A percentile compares a stretch with the other conserved stretches of the same genome.
Conservation (phyloP, 2,888 invertebrate genomes). For the Acanthoscelides obtectus region DNA sequence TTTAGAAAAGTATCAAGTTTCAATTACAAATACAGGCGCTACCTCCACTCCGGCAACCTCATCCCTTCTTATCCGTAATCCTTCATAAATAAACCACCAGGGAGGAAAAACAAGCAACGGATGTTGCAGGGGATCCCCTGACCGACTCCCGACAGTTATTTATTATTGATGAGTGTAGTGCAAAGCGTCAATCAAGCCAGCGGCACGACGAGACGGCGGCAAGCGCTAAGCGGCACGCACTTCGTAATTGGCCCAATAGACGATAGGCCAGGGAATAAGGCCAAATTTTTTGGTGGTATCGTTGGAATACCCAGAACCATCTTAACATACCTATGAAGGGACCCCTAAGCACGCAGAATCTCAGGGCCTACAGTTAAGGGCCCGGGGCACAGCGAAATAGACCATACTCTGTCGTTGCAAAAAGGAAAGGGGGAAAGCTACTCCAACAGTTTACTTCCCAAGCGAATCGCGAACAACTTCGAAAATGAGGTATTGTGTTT, state of each 20-base stretch:
- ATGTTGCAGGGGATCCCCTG: background rate
- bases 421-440: no score
- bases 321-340: no score
- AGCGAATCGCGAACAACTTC: no score
- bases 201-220: background rate
- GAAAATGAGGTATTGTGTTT: no score
- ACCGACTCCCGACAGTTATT: conserved; percentile 7
- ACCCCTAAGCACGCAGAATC: no score
- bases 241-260: conserved; percentile 1
- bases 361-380: no score
- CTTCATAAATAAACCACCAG: background rate
- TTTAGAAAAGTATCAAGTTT: background rate
- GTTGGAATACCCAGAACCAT: no score
- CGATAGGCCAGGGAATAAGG: no score
- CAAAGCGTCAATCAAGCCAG: conserved; percentile 18
- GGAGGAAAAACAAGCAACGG: background rate
- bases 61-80: background rate
- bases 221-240: background rate
- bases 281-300: no score
- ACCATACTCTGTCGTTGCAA: no score
- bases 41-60: background rate
- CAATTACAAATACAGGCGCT: background rate
- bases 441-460: no score
- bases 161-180: conserved; percentile 31
- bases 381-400: no score